phyloP scores from a whole-genome alignment of 2,113 vertebrate genomes.

The Hippocampus abdominalis region DNA sequence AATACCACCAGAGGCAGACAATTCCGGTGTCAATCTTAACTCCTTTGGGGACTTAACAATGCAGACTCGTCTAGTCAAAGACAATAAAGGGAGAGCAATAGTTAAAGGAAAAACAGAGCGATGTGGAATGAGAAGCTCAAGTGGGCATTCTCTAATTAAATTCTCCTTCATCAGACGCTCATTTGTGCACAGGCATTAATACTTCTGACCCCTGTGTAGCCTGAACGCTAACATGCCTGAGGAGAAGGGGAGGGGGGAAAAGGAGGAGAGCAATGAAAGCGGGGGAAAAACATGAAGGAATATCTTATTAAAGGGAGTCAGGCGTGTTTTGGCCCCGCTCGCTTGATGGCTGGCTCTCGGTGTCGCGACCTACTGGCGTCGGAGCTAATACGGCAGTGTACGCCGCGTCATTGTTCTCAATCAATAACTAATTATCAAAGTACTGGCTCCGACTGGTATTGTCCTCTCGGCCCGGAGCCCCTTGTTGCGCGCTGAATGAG shows the following conservation, averaged over 20 bases:
- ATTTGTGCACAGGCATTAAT: conserved; percentile 70
- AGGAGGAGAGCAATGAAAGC: conserved; percentile 67
- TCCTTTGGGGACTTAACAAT: conserved; percentile 11
- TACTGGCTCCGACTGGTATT: conserved; percentile 74
- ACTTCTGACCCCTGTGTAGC: conserved; percentile 73
- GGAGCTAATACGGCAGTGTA: conserved; percentile 82
- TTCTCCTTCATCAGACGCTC: conserved; percentile 67
- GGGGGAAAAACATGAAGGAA: conserved; percentile 68
- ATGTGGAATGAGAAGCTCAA: conserved; percentile 43
- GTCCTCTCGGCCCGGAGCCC: conserved; percentile 80
- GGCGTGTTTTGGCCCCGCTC: conserved; percentile 77
- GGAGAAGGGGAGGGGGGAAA: conserved; percentile 50
- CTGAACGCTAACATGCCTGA: conserved; percentile 63
- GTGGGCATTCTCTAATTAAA: conserved; percentile 62
- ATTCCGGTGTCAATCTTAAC: conserved; percentile 17
- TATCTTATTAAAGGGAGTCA: conserved; percentile 74
- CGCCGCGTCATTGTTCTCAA: conserved; percentile 82
- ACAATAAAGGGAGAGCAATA: conserved; percentile 18
- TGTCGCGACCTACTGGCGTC: conserved; percentile 84
- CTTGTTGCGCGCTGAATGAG: conserved; percentile 80
- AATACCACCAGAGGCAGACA: conserved; percentile 9
- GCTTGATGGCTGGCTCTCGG: conserved; percentile 79
- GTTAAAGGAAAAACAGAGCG: conserved; percentile 27
- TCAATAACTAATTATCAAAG: conserved; percentile 99
- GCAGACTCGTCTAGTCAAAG: conserved; percentile 21